phyloP scores from a whole-genome alignment of 2,113 vertebrate genomes.

The Alaudala cheleensis region DNA sequence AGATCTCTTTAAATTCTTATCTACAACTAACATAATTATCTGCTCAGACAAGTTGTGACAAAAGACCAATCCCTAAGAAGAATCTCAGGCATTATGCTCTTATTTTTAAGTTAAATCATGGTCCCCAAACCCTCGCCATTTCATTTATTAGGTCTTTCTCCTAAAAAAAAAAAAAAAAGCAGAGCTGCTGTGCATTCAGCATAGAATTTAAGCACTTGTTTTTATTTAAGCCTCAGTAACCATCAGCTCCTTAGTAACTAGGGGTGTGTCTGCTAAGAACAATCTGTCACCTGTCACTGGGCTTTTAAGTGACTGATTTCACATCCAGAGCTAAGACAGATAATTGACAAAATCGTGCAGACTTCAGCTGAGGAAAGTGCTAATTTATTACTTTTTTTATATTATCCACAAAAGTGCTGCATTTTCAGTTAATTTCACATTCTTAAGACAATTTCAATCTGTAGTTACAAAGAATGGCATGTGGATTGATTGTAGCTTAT shows the following conservation, averaged over 20 bases:
- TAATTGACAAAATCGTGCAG: neutral
- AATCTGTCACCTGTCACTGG: conserved; percentile 11
- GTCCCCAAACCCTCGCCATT: neutral
- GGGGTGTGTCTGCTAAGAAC: neutral
- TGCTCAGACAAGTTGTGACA: neutral
- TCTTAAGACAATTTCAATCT: neutral
- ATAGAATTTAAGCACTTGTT: neutral
- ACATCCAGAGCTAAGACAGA: conserved; percentile 1
- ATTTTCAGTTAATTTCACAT: neutral
- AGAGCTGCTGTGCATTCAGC: neutral
- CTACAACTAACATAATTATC: neutral
- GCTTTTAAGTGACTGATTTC: neutral
- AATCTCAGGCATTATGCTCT: neutral
- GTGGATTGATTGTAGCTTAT: neutral
- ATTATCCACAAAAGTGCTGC: neutral
- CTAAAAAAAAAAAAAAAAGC: neutral
- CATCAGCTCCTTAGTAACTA: neutral
- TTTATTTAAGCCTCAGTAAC: neutral
- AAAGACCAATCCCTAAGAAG: neutral
- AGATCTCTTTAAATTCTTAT: neutral
- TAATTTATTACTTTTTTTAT: neutral
- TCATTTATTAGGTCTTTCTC: neutral
- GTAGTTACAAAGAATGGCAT: neutral
- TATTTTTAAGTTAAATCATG: neutral
- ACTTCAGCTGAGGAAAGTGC: neutral